A percentile compares a stretch with the other conserved stretches of the same genome.
Evolutionary conservation across 2,797 vertebrate genomes (phyloP).

Genomic region (Echeneis naucrates): DNA sequence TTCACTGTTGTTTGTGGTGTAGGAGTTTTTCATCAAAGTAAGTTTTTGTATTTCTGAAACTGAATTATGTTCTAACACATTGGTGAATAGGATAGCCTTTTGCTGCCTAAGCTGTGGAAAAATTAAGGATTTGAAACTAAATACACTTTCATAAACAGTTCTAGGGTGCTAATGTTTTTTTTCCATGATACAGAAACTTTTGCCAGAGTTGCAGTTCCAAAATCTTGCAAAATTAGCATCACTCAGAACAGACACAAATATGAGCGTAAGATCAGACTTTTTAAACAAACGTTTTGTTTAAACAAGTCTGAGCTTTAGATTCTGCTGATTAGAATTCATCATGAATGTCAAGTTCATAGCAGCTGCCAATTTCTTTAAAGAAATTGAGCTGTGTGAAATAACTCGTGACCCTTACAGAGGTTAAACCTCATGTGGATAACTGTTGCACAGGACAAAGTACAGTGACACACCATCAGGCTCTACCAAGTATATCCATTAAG

Average conservation of each 20-base stretch:
- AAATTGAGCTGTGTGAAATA: constrained; percentile 12
- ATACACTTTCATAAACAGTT: background rate
- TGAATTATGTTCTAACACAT: background rate
- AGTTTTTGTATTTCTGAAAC: background rate
- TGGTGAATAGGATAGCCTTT: background rate
- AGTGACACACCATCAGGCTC: constrained; percentile 29
- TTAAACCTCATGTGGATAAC: background rate
- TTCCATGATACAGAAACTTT: background rate
- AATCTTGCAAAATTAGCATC: background rate
- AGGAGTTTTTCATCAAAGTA: background rate
- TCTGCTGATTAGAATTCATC: background rate
- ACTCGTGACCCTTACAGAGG: constrained; percentile 16
- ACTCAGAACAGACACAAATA: too few relatives aligned
- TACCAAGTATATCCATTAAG: constrained; percentile 6
- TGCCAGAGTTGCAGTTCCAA: background rate
- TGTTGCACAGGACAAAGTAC: constrained; percentile 25
- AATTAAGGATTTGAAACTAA: background rate
- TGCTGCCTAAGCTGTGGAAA: too few relatives aligned
- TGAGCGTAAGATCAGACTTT: too few relatives aligned
- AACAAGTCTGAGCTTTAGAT: background rate
- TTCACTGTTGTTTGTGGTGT: background rate
- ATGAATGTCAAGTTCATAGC: background rate
- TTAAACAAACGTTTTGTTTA: too few relatives aligned
- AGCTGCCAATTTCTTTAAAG: constrained; percentile 9
- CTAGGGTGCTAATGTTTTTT: background rate